A percentile compares a stretch with the other conserved stretches of the same genome.
Evolutionary conservation across 2,888 invertebrate genomes (phyloP).

Genomic region (Ernsta delagoae): DNA sequence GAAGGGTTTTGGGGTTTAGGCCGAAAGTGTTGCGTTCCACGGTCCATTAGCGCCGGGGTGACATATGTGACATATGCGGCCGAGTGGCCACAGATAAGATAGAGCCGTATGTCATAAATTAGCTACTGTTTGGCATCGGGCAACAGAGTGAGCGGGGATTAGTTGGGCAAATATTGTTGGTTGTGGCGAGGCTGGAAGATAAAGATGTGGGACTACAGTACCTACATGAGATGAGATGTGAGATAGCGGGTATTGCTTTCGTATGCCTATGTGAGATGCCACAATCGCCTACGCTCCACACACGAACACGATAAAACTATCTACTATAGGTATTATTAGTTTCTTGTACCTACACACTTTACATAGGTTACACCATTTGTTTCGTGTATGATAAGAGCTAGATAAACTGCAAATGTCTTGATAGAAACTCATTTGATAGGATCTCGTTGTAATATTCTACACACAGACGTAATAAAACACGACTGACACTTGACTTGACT

Average conservation of each 20-base stretch:
- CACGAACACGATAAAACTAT: too few species aligned
- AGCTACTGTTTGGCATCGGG: conserved; percentile 80
- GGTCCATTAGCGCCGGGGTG: conserved; percentile 70
- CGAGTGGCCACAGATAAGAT: conserved; percentile 82
- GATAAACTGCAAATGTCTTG: too few species aligned
- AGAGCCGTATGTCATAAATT: conserved; percentile 81
- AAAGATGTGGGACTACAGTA: too few species aligned
- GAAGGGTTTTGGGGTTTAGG: conserved; percentile 57
- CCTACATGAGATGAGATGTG: conserved; percentile 4
- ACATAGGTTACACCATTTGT: neutral
- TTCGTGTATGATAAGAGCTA: too few species aligned
- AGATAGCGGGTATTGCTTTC: neutral
- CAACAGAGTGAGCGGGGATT: conserved; percentile 68
- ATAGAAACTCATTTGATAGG: too few species aligned
- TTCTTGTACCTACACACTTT: neutral
- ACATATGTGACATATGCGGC: conserved; percentile 72
- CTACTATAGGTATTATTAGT: too few species aligned
- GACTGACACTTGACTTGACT: too few species aligned
- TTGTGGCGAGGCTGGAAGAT: conserved; percentile 70
- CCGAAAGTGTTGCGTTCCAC: conserved; percentile 63
- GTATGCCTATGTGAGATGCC: neutral
- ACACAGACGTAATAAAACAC: too few species aligned
- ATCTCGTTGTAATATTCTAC: too few species aligned
- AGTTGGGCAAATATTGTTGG: conserved; percentile 64
- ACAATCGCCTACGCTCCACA: neutral